These are phyloP conservation scores for Narcine bancroftii DNA, from an alignment of 2,113 vertebrate species.

Conservation along the genomic window DNA sequence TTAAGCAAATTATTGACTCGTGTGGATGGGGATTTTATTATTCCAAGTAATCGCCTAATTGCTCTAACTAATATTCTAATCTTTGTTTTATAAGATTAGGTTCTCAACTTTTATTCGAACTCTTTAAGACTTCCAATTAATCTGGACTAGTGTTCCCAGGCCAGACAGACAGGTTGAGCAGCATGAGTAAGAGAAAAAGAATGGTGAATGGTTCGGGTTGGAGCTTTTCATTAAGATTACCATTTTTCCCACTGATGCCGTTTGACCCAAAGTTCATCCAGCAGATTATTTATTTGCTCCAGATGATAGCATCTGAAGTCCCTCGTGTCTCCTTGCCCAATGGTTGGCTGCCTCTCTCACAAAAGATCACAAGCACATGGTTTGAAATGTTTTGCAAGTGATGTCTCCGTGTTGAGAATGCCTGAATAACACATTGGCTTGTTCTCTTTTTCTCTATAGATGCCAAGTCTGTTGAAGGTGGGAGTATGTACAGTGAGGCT, in stretches of 20 bases:
- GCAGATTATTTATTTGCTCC: too few species aligned
- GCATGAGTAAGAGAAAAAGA: too few species aligned
- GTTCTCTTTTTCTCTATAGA: slow-evolving; percentile 52
- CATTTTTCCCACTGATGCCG: too few species aligned
- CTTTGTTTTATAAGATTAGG: not conserved
- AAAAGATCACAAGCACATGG: not conserved
- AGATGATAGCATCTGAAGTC: too few species aligned
- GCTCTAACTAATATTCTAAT: not conserved
- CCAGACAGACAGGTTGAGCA: too few species aligned
- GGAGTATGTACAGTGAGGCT: slow-evolving; percentile 58
- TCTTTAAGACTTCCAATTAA: too few species aligned
- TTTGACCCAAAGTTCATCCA: too few species aligned
- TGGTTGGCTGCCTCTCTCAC: not conserved
- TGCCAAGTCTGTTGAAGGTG: slow-evolving; percentile 52
- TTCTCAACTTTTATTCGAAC: not conserved
- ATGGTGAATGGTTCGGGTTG: too few species aligned
- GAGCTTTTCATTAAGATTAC: too few species aligned
- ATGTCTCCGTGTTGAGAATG: not conserved
- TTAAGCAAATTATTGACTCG: not conserved
- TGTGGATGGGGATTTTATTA: not conserved
- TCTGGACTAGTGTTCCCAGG: too few species aligned
- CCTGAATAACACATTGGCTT: not conserved
- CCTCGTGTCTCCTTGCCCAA: not conserved
- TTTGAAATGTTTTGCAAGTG: not conserved
- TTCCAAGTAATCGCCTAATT: not conserved